Evolutionary conservation across 2,113 vertebrate genomes (phyloP).

Genomic region (Xenopus tropicalis): DNA sequence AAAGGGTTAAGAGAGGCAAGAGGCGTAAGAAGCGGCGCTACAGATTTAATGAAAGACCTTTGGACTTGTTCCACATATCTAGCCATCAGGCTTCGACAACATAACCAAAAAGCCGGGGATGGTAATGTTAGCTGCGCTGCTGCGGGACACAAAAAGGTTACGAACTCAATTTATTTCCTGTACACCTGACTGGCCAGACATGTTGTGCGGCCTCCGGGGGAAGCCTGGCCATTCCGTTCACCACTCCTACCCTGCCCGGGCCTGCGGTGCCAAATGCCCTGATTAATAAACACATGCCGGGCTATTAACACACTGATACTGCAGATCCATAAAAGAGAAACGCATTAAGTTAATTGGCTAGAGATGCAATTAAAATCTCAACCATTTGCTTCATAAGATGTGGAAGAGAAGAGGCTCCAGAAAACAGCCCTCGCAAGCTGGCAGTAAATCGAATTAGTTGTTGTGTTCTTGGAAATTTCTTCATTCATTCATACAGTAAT

Average conservation of each 20-base stretch:
- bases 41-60: conserved; percentile 43
- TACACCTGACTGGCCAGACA: conserved; percentile 42
- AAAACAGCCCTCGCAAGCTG: conserved; percentile 13
- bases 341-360: conserved; percentile 8
- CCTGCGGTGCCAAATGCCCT: not conserved
- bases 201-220: conserved; percentile 24
- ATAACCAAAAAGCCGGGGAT: conserved; percentile 23
- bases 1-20: conserved; percentile 30
- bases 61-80: conserved; percentile 32
- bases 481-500: conserved; percentile 25
- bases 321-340: not conserved
- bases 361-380: conserved; percentile 10
- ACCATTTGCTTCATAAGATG: conserved; percentile 12
- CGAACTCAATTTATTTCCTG: conserved; percentile 42
- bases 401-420: not conserved
- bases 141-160: conserved; percentile 34
- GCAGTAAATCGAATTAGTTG: conserved; percentile 18
- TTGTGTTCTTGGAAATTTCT: conserved; percentile 8
- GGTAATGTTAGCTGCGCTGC: conserved; percentile 26
- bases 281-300: too few relatives aligned
- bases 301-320: not conserved
- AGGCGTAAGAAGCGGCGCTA: not conserved
- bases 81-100: conserved; percentile 36
- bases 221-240: conserved; percentile 17
- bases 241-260: not conserved